Evolutionary conservation across 2,797 vertebrate species (phyloP), one percentile per base, ranked within the genome.

Genomic region (Orientallactaga sibirica): DNA sequence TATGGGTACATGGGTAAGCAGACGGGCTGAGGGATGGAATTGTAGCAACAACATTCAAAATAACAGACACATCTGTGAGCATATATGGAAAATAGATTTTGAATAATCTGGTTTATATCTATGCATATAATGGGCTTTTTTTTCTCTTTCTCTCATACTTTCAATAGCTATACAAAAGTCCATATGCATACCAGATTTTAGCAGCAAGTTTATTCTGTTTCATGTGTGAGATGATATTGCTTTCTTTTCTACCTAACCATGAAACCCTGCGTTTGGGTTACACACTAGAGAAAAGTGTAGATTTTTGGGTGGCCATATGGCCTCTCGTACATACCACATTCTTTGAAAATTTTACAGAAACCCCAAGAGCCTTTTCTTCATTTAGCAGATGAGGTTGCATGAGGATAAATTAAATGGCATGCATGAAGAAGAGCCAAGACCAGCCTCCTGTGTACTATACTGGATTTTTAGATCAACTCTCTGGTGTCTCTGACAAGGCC

Each of bases 181-280:
- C 61, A 25, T 83, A 20, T 43, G 37, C 37, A 67, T 10, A 62
- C 4, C 5, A 79, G 43, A 3, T 90, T 82, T 94, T 78, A 10
- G 1, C 27, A 70, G 74, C 11, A 71, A 64, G 25, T 88, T 33
- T 89, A 8, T 70, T 9, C 37, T 92, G 7, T 19, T 33, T 22
- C 3, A 41, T 58, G 20, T 3, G 8, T 80, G 48, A 12, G 55
- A 91, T 29, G 7, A 2, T 84, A 18, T 5, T 12, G n/a, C 55
- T 66, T 91, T 78, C 64, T 86, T 37, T 48, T 62, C 52, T 52
- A 48, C 14, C 82, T 88, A 16, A 25, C 14, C 27, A 19, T 62
- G 96, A 75, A 81, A 71, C 27, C 14, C 92, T 78, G 62, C 90
- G 76, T 90, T 22, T 67, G 5, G 20, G 12, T 71, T 33, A 84